These are phyloP conservation scores for Enteromius paludinosus DNA, from an alignment of 2,797 vertebrate genomes.

Conservation along the genomic window DNA sequence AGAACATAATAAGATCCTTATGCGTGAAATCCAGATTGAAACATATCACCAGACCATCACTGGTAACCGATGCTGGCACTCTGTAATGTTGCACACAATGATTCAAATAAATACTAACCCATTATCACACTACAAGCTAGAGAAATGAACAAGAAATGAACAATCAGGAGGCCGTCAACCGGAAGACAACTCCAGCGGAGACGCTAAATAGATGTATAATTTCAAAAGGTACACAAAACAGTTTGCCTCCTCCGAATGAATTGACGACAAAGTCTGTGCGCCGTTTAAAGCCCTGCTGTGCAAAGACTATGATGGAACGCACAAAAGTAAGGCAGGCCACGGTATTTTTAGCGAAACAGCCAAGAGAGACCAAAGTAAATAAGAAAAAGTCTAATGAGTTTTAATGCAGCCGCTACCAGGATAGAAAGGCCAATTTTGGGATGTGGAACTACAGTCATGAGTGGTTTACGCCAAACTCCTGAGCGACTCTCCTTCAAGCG, in stretches of 20 bases:
- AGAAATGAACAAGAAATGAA: constrained; percentile 66
- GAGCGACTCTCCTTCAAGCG: constrained; percentile 80
- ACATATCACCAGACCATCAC: constrained; percentile 66
- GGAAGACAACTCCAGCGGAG: constrained; percentile 68
- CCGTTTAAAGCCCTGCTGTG: constrained; percentile 67
- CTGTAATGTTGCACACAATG: constrained; percentile 56
- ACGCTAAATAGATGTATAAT: constrained; percentile 74
- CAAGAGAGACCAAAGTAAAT: constrained; percentile 80
- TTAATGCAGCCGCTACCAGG: constrained; percentile 76
- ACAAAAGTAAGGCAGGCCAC: constrained; percentile 82
- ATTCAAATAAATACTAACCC: constrained; percentile 69
- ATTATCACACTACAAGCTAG: constrained; percentile 71
- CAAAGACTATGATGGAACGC: constrained; percentile 75
- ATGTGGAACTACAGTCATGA: constrained; percentile 78
- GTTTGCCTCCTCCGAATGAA: constrained; percentile 67
- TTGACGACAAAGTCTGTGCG: constrained; percentile 45
- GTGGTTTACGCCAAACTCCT: constrained; percentile 79
- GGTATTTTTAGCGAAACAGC: constrained; percentile 82
- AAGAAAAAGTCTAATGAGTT: constrained; percentile 80
- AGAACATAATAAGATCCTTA: constrained; percentile 68
- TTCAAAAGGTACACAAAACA: constrained; percentile 70
- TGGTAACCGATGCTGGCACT: constrained; percentile 57
- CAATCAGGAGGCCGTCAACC: constrained; percentile 59
- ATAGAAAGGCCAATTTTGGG: constrained; percentile 74
- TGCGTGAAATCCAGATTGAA: constrained; percentile 75